Base-by-base conservation (phyloP, 2,888 invertebrate species). In the Chymomyza amoena region DNA sequence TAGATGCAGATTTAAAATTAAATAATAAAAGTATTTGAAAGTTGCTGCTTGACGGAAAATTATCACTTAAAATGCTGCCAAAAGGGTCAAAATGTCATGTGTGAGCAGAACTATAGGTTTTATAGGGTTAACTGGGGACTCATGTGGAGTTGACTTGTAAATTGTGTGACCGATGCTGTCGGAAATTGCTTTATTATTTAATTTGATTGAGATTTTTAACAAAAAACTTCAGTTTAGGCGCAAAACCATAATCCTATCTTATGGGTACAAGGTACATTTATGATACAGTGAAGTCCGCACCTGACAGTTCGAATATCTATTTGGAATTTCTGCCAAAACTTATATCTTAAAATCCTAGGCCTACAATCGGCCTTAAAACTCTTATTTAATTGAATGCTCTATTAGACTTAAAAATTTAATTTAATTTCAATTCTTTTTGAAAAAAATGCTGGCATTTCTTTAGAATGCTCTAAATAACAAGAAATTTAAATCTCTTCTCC, bases 41-140 rank as follows among this genome's bases (percentile, higher is more conserved):
- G 81, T 84, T 75, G 18, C 9, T n/a, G 45, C 54, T 63, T 9
- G 84, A 81, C 77, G 74, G 73, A 84, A 81, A 87, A 87, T 83
- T 87, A 83, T 83, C 83, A 83, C 86, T 79, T 80, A 84, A 77
- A 87, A 86, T 87, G 83, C 84, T 83, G 83, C 83, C 83, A 83
- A 83, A 83, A 86, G 86, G 83, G 88, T 86, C 83, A 83, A 76
- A 79, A 73, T 32, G 32, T 32, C 39, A 45, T 32, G 39, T 60
- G 36, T 36, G 54, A 20, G 20, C 51, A 7, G 15, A 32, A 51
- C 5, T 7, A 51, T 51, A 9, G 51, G 2, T 51, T 16, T 51
- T 6, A 51, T 15, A 1, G 15, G 51, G 51, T 15, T 51, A 16
- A 16, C n/a, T 6, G 15, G 5, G 5, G 51, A 20, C 56, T 18